Conservation (phyloP, 2,888 invertebrate species). For the Antitype chi region DNA sequence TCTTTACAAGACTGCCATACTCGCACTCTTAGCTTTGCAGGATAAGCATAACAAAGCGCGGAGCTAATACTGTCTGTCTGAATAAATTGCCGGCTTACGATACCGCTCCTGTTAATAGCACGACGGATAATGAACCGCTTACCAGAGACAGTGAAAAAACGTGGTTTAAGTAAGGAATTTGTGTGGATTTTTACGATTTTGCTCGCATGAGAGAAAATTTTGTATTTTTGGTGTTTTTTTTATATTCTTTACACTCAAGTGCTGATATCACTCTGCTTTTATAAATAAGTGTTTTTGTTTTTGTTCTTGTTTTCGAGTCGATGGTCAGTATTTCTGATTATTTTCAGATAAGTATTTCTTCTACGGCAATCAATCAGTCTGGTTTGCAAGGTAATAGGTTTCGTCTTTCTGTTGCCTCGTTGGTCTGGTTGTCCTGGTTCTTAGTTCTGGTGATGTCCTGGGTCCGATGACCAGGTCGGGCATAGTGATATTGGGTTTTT, state of each 20-base stretch:
- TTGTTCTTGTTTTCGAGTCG: not conserved
- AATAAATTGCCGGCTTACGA: constrained; percentile 57
- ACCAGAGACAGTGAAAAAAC: not conserved
- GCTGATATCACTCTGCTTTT: not conserved
- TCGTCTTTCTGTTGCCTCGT: too few relatives aligned
- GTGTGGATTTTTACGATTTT: constrained; percentile 5
- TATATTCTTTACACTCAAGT: not conserved
- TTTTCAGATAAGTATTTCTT: not conserved
- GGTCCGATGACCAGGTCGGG: too few relatives aligned
- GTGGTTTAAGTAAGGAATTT: constrained; percentile 1
- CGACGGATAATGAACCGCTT: constrained; percentile 42
- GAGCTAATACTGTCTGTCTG: constrained; percentile 21
- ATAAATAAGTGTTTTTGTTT: not conserved
- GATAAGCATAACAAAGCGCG: constrained; percentile 21
- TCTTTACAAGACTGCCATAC: not conserved
- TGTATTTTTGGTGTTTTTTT: not conserved
- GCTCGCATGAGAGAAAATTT: not conserved
- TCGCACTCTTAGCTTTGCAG: constrained; percentile 1
- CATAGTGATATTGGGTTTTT: too few relatives aligned
- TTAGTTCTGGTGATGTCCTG: too few relatives aligned
- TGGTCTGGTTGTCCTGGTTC: too few relatives aligned
- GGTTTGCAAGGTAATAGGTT: not conserved
- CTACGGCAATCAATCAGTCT: not conserved
- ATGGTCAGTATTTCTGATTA: too few relatives aligned
- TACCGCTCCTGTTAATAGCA: constrained; percentile 36